phyloP scores from a whole-genome alignment of 2,797 vertebrate species.

The Brotula barbata region DNA sequence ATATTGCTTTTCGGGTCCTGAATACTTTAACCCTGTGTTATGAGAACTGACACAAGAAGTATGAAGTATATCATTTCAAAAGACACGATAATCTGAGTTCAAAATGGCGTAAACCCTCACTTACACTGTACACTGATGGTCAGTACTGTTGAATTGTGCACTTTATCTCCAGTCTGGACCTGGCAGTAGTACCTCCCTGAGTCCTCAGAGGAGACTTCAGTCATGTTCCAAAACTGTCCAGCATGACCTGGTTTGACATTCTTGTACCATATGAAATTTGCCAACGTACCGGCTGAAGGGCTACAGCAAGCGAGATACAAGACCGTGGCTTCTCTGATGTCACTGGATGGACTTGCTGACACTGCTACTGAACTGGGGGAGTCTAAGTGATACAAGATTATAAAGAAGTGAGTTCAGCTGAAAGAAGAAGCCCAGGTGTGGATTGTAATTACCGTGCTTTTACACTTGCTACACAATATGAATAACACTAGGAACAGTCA shows the following conservation, averaged over 20 bases:
- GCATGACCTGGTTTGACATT: background rate
- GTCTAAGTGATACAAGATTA: constrained; percentile 32
- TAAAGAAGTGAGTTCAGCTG: background rate
- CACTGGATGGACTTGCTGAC: constrained; percentile 39
- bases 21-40: too few relatives aligned
- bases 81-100: background rate
- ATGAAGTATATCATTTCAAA: too few relatives aligned
- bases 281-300: constrained; percentile 12
- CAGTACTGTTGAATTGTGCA: constrained; percentile 47
- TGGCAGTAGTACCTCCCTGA: constrained; percentile 67
- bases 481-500: too few relatives aligned
- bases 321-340: constrained; percentile 35
- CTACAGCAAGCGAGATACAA: constrained; percentile 63
- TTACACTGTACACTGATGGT: constrained; percentile 61
- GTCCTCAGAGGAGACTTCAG: constrained; percentile 21
- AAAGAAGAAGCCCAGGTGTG: background rate
- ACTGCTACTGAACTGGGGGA: constrained; percentile 31
- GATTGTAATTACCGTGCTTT: too few relatives aligned
- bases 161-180: constrained; percentile 40
- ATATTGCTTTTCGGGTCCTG: too few relatives aligned
- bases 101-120: constrained; percentile 20
- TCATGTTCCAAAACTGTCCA: constrained; percentile 54
- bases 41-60: too few relatives aligned
- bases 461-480: too few relatives aligned
- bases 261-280: constrained; percentile 55